These are phyloP conservation scores for Lycophotia porphyrea DNA, from an alignment of 2,888 invertebrate genomes.

Conservation along the genomic window DNA sequence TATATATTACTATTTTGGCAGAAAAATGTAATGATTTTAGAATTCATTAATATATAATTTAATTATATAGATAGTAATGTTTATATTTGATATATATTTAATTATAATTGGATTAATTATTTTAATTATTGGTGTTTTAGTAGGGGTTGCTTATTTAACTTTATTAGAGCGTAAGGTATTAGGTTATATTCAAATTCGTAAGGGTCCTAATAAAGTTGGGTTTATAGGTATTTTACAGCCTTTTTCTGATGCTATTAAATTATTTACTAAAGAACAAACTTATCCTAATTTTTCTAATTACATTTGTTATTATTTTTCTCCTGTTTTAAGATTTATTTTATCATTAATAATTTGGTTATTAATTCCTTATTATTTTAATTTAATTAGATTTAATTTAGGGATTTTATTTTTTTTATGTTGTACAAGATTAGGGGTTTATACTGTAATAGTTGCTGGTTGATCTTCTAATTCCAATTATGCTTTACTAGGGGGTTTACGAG, in stretches of 20 bases:
- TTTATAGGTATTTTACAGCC: slow-evolving; percentile 92
- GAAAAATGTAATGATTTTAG: slow-evolving; percentile 93
- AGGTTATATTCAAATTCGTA: slow-evolving; percentile 93
- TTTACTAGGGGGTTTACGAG: slow-evolving; percentile 92
- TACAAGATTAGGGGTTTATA: slow-evolving; percentile 92
- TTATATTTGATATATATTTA: slow-evolving; percentile 84
- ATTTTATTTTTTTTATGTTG: slow-evolving; percentile 92
- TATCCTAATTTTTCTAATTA: slow-evolving; percentile 91
- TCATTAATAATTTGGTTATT: slow-evolving; percentile 90
- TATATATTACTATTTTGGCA: slow-evolving; percentile 60
- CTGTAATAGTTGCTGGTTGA: slow-evolving; percentile 91
- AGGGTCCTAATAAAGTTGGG: slow-evolving; percentile 93
- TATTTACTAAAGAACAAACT: slow-evolving; percentile 92
- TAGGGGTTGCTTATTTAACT: slow-evolving; percentile 93
- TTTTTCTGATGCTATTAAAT: slow-evolving; percentile 93
- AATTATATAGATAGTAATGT: slow-evolving; percentile 90
- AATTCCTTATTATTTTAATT: slow-evolving; percentile 90
- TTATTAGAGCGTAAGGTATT: slow-evolving; percentile 93
- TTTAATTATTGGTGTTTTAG: slow-evolving; percentile 91
- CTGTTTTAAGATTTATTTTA: slow-evolving; percentile 90
- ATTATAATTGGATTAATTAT: slow-evolving; percentile 84
- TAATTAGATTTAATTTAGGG: slow-evolving; percentile 90
- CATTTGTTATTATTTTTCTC: slow-evolving; percentile 91
- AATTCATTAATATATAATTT: slow-evolving; percentile 90
- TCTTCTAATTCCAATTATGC: slow-evolving; percentile 94